Evolutionary conservation across 2,888 invertebrate genomes (phyloP), one percentile per base, ranked within the genome.

Genomic region (Pogonocherus hispidulus): DNA sequence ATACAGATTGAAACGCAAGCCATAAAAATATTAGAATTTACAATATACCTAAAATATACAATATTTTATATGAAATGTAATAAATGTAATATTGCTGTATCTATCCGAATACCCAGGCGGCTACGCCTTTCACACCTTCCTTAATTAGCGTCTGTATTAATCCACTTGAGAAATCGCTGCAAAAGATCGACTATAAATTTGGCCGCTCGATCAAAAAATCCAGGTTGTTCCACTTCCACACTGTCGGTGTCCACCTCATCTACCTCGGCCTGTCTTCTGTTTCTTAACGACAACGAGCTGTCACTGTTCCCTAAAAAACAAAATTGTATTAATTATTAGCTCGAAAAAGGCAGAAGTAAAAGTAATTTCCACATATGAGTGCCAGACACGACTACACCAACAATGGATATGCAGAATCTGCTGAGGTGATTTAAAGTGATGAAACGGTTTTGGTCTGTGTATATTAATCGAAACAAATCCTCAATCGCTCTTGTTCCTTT

Each of bases 101-200:
- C 41, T 47, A 64, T 35, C 54, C 55, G 22, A 64, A 55, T 9
- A 64, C 4, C 54, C 55, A 51, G 20, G n/a, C 51, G 70, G 72
- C 73, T 11, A 70, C 70, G 32, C 65, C 52, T 49, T 67, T 67
- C 3, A 68, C 70, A 1, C 74, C 75, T 41, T 62, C 44, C 37
- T 72, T 79, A 78, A 76, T 82, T 67, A 52, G 9, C 77, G 63
- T 86, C 85, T 68, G 83, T 77, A 82, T 86, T 86, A 79, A 86
- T 77, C 86, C 86, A 86, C 78, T 83, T 86, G 79, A 86, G 82
- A 83, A 86, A 86, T 79, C 84, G 75, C 80, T 86, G 86, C 22
- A 86, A 69, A 44, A 86, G 77, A 74, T 86, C 85, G 69, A 85
- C 79, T 5, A 86, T 83, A 65, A 86, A 86, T 71, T 85, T 85